Conservation (phyloP, 2,797 vertebrate genomes). For the Morelia viridis region DNA sequence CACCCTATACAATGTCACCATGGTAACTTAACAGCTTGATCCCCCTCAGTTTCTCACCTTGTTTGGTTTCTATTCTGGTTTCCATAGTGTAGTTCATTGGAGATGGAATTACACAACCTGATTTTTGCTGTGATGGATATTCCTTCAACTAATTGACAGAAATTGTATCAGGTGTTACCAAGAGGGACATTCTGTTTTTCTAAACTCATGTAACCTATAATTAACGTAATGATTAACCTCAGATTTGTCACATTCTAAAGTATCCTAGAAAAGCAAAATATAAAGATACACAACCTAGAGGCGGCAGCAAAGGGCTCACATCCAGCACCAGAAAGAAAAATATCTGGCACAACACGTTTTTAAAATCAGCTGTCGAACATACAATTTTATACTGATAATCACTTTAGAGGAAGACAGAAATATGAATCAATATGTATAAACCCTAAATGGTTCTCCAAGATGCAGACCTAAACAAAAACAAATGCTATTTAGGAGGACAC, state of each 20-base stretch:
- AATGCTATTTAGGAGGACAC: neutral
- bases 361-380: neutral
- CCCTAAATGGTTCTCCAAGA: too few species aligned
- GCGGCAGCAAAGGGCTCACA: fast-evolving
- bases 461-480: neutral
- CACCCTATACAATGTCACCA: conserved; percentile 25
- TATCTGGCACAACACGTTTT: neutral
- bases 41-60: conserved; percentile 33
- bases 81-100: neutral
- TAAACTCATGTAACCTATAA: conserved; percentile 31
- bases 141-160: conserved; percentile 14
- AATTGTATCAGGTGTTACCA: conserved; percentile 5
- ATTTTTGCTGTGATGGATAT: neutral
- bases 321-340: neutral
- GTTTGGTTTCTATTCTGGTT: conserved; percentile 31
- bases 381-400: neutral
- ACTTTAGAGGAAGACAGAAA: neutral
- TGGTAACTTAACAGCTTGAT: conserved; percentile 36
- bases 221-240: conserved; percentile 15
- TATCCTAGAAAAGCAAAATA: neutral
- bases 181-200: conserved; percentile 22
- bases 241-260: neutral
- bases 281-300: conserved; percentile 1
- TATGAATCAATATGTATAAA: neutral
- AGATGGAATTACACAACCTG: conserved; percentile 37